Conservation (phyloP, 2,797 vertebrate genomes). For the Notamacropus eugenii region DNA sequence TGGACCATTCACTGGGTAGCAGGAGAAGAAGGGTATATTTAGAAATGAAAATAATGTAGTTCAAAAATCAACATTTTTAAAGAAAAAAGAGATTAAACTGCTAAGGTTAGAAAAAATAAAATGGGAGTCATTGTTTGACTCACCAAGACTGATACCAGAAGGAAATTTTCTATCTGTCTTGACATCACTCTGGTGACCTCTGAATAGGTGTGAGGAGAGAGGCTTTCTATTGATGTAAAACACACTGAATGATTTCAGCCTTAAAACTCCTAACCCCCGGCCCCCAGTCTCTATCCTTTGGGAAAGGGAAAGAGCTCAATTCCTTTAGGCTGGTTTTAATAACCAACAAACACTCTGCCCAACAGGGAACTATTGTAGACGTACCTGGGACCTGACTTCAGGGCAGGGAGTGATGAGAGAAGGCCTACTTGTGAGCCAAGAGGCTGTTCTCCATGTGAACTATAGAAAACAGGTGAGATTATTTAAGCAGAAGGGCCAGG, state of each 20-base stretch:
- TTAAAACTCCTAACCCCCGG: neutral
- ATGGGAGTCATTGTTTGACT: neutral
- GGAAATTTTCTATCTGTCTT: neutral
- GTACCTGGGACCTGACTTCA: too few species aligned
- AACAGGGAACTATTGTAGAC: too few species aligned
- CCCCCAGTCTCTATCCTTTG: neutral
- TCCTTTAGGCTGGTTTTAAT: neutral
- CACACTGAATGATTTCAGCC: neutral
- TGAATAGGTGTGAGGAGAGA: neutral
- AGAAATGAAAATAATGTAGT: neutral
- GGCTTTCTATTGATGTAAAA: neutral
- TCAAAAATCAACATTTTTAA: too few species aligned
- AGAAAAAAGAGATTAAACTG: neutral
- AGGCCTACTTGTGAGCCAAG: too few species aligned
- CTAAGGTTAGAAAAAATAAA: neutral
- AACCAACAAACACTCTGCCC: neutral
- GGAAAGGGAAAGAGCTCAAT: neutral
- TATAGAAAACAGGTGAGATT: too few species aligned
- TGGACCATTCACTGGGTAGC: neutral
- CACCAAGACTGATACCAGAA: neutral
- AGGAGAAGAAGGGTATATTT: neutral
- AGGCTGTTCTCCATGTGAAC: too few species aligned
- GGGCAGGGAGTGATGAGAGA: too few species aligned
- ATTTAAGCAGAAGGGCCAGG: neutral
- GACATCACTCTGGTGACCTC: neutral